Base-by-base conservation (phyloP, 2,113 vertebrate genomes). In the Pseudonaja textilis region DNA sequence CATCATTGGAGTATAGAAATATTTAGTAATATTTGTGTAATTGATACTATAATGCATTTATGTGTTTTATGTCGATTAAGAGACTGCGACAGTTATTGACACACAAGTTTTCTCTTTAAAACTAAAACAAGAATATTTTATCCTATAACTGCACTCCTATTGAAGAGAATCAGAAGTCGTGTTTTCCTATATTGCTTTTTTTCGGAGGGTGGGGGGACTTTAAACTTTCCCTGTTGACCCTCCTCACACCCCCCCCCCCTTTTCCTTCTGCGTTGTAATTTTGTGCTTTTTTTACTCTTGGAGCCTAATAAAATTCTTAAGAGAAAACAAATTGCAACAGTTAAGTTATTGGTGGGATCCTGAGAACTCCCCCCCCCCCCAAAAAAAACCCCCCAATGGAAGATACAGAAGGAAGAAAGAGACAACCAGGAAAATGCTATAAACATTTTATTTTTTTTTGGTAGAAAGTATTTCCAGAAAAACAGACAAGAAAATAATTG, bases 401-500 rank as follows among this genome's bases (percentile, higher is more conserved):
- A 64, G 61, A 64, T 29, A 29, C 61, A 12, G 45, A 29, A 26
- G 12, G 55, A 12, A 81, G 91, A 1, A 54, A 92, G 95, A 50
- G 69, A 96, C n/a, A 74, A 5, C 0, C 2, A 85, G 34, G 57
- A 64, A 64, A 96, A 95, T 98, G 93, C 95, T 98, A 97, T 98
- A 97, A 98, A 98, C 97, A 96, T 97, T 97, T 97, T 96, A 39
- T 47, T 47, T 96, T 95, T 95, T 93, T 96, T 95, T 97, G 4
- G 14, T 96, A 97, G 96, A 97, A 97, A 97, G 96, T 95, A 97
- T 97, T 93, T 97, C 97, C 97, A 98, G 97, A 97, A 97, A 97
- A 97, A 96, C 95, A 94, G 96, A 96, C 96, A 98, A 95, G 96
- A 98, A 98, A 98, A 98, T 98, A 98, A 97, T 98, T 97, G 97